A percentile compares a stretch with the other conserved stretches of the same genome.
phyloP scores from a whole-genome alignment of 2,888 invertebrate genomes.

The Cheilosia soror region DNA sequence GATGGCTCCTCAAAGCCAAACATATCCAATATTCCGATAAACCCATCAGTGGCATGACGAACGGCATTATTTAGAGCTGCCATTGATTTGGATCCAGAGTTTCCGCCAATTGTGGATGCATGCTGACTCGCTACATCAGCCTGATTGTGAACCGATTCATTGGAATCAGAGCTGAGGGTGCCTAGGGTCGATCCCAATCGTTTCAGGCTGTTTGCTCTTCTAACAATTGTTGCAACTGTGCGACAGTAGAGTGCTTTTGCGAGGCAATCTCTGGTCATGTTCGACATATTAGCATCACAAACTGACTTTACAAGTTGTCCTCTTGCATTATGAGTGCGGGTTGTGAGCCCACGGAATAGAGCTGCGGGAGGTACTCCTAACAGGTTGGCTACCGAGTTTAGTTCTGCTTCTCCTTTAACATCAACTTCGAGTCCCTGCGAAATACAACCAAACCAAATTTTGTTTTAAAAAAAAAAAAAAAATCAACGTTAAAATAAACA shows the following conservation, averaged over 20 bases:
- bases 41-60: constrained; percentile 96
- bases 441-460: constrained; percentile 8
- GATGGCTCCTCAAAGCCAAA: constrained; percentile 97
- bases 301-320: constrained; percentile 92
- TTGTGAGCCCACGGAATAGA: constrained; percentile 90
- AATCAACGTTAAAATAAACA: no score
- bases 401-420: constrained; percentile 91
- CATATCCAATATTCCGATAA: constrained; percentile 98
- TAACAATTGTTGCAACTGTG: constrained; percentile 96
- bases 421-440: constrained; percentile 88
- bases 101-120: constrained; percentile 91
- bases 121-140: constrained; percentile 93
- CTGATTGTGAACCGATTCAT: constrained; percentile 95
- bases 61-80: constrained; percentile 96
- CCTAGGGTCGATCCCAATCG: constrained; percentile 91
- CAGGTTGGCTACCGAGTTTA: constrained; percentile 93
- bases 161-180: constrained; percentile 95
- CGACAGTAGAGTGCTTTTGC: constrained; percentile 97
- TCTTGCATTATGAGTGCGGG: constrained; percentile 91
- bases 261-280: constrained; percentile 94
- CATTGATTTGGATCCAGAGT: constrained; percentile 95
- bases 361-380: constrained; percentile 86
- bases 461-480: background rate
- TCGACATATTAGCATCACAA: constrained; percentile 93
- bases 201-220: constrained; percentile 96